Base-by-base conservation (phyloP, 1,140 invertebrate genomes). In the Monomorium pharaonis region DNA sequence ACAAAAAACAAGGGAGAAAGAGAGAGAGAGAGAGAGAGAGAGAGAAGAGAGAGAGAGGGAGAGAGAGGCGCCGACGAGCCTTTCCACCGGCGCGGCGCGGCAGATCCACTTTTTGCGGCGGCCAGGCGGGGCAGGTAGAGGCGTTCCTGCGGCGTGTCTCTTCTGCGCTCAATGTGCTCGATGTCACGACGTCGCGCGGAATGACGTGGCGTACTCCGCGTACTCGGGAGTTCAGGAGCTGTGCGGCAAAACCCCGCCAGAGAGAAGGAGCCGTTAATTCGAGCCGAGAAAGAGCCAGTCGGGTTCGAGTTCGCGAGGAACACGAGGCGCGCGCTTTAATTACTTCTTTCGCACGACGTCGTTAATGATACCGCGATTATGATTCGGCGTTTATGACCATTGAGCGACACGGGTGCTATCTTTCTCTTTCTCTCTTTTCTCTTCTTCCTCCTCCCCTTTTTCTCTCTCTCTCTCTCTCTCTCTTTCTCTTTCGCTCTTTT, bases 341-440 rank as follows among this genome's bases (percentile, higher is more conserved):
- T 83, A 74, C 78, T 74, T 83, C 78, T 83, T 83, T 83, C 78
- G 78, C 78, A 62, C 78, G 67, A 74, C 37, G 51, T 83, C 51
- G 78, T 83, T 83, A 60, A 83, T 83, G 78, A 83, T 83, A 74
- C 37, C 51, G 67, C 78, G 51, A 72, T 83, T 83, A 83, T 74
- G 37, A 83, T 83, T 72, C n/a, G 67, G 67, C 37, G 72, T 83
- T 83, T 83, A 83, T 60, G 27, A 51, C 33, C 51, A 83, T 83
- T 83, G 51, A 74, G 51, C 47, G 24, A 18, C 24, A 18, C 24
- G 4, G 18, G 10, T 6, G n/a, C 12, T 54, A n/a, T 37, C 30
- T 30, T 0, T 30, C 42, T 49, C 47, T 21, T 27, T 63, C 27
- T 7, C 10, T 49, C 12, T 65, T n/a, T n/a, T n/a, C n/a, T n/a